Percentiles rank a stretch among this genome's conserved stretches.
Evolutionary conservation across 2,113 vertebrate species (phyloP).

Genomic region (Maccullochella peelii): DNA sequence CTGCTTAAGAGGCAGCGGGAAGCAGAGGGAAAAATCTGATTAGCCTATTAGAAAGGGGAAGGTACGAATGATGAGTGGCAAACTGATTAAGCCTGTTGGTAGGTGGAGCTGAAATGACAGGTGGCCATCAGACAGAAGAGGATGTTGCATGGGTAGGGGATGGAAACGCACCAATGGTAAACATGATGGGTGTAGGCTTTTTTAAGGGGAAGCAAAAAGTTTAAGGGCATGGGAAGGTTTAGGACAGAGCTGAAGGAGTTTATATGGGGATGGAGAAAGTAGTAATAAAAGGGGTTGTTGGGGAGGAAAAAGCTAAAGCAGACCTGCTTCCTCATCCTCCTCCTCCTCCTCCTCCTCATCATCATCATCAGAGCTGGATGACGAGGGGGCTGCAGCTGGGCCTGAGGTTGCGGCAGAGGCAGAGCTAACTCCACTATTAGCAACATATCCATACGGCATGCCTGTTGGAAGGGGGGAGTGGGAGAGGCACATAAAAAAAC

Average conservation of each 20-base stretch:
- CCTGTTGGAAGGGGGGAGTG: slow-evolving; percentile 90
- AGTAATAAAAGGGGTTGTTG: background rate
- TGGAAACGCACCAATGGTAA: slow-evolving; percentile 1
- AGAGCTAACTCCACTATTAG: slow-evolving; percentile 95
- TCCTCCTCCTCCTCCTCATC: slow-evolving; percentile 93
- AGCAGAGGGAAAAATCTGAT: slow-evolving; percentile 20
- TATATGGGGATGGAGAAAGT: slow-evolving; percentile 11
- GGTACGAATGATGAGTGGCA: background rate
- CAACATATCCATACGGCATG: slow-evolving; percentile 94
- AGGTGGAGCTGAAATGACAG: slow-evolving; percentile 15
- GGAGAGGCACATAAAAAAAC: slow-evolving; percentile 75
- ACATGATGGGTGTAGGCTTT: background rate
- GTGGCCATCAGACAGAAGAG: slow-evolving; percentile 11
- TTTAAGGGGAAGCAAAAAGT: background rate
- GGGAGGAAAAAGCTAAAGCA: slow-evolving; percentile 91
- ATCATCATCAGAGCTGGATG: slow-evolving; percentile 98
- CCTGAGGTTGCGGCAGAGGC: slow-evolving; percentile 84
- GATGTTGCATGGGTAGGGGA: background rate
- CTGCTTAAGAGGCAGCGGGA: background rate
- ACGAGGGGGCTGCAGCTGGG: slow-evolving; percentile 87
- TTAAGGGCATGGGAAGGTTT: background rate
- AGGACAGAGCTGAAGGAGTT: slow-evolving; percentile 20
- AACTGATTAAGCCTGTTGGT: background rate
- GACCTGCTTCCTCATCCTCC: slow-evolving; percentile 97
- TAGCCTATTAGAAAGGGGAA: slow-evolving; percentile 26